Conservation (phyloP, 2,888 invertebrate genomes). For the Drosophila histrio region DNA sequence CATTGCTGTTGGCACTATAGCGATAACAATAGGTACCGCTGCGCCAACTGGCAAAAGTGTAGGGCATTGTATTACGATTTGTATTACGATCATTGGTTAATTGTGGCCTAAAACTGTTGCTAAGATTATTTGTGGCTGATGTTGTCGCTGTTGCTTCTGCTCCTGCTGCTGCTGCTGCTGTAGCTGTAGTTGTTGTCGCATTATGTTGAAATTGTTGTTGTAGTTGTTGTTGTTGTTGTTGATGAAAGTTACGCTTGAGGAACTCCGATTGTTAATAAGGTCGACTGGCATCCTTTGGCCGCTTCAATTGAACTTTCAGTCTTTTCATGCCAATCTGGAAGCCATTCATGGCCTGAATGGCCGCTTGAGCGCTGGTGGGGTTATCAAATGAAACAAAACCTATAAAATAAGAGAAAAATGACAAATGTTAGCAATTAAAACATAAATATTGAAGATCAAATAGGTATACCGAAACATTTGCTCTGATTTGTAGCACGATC, state of each 20-base stretch:
- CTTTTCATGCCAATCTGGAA: constrained; percentile 99
- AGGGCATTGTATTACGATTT: constrained; percentile 56
- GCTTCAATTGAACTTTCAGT: constrained; percentile 99
- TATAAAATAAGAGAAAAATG: constrained; percentile 82
- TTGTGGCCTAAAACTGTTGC: constrained; percentile 53
- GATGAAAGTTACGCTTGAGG: constrained; percentile 80
- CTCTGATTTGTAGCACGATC: constrained; percentile 99
- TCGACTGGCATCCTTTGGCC: constrained; percentile 98
- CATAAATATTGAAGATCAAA: too few species aligned
- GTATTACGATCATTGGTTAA: constrained; percentile 55
- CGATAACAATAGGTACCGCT: constrained; percentile 70
- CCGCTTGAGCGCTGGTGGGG: constrained; percentile 98
- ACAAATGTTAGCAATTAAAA: background rate
- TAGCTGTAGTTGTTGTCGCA: constrained; percentile 39
- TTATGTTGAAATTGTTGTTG: constrained; percentile 43
- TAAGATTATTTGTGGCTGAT: constrained; percentile 45
- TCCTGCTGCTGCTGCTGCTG: constrained; percentile 26
- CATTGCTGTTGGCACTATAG: constrained; percentile 46
- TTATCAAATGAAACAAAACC: constrained; percentile 99
- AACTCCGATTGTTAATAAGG: constrained; percentile 94
- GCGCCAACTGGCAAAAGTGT: constrained; percentile 72
- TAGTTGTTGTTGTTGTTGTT: constrained; percentile 47
- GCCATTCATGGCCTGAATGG: constrained; percentile 99
- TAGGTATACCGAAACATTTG: constrained; percentile 97
- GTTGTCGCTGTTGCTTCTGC: constrained; percentile 42